Evolutionary conservation across 2,888 invertebrate genomes (phyloP).

Genomic region (Morinoia aosen): DNA sequence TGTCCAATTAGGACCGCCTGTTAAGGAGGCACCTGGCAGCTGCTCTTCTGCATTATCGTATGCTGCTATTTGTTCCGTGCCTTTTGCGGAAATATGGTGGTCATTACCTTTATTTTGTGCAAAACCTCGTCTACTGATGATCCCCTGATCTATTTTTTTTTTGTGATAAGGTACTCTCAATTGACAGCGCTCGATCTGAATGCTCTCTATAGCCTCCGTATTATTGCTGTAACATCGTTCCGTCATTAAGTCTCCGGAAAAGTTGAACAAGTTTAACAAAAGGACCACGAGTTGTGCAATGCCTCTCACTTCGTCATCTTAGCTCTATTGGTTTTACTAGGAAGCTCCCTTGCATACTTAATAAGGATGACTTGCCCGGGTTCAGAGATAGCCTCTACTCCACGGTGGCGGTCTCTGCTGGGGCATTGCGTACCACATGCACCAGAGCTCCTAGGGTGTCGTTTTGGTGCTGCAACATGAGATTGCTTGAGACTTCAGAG

Average conservation of each 20-base stretch:
- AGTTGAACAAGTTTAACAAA: slow-evolving; percentile 21
- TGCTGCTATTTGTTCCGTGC: background rate
- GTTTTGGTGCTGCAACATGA: background rate
- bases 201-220: background rate
- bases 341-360: slow-evolving; percentile 44
- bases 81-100: background rate
- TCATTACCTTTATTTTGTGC: background rate
- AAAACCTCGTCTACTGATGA: background rate
- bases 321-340: slow-evolving; percentile 37
- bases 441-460: background rate
- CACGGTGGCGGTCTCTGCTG: background rate
- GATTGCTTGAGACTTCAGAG: background rate
- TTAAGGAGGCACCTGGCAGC: background rate
- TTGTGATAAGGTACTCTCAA: background rate
- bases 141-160: background rate
- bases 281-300: slow-evolving; percentile 1
- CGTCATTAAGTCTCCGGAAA: background rate
- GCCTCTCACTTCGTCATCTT: background rate
- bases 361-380: slow-evolving; percentile 17
- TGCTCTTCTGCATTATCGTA: background rate
- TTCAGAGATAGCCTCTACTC: background rate
- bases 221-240: background rate
- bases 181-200: background rate
- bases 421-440: background rate
- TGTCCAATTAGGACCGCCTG: background rate